phyloP scores from a whole-genome alignment of 2,797 vertebrate species.

The Sebastes matsubarae region DNA sequence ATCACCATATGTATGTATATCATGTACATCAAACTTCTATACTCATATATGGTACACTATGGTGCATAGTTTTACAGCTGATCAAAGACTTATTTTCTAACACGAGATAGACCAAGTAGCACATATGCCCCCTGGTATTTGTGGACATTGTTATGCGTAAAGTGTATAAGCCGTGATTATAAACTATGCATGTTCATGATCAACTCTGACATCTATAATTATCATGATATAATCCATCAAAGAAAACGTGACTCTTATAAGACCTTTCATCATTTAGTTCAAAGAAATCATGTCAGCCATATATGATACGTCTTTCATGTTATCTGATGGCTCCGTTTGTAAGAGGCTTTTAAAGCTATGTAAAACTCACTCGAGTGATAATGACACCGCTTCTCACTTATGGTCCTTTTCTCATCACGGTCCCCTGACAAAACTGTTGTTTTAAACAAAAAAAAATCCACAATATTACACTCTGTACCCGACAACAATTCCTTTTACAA shows the following conservation, averaged over 20 bases:
- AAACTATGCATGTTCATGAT: slow-evolving; percentile 58
- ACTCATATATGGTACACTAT: not conserved
- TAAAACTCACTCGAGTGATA: slow-evolving; percentile 59
- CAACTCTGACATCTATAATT: slow-evolving; percentile 65
- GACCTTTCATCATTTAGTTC: slow-evolving; percentile 75
- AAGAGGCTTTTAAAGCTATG: slow-evolving; percentile 67
- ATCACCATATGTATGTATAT: not conserved
- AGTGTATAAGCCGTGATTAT: slow-evolving; percentile 52
- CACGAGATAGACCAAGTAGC: not conserved
- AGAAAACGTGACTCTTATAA: slow-evolving; percentile 64
- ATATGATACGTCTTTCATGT: slow-evolving; percentile 50
- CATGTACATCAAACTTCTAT: no score
- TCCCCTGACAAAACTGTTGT: slow-evolving; percentile 1
- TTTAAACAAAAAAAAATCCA: slow-evolving; percentile 15
- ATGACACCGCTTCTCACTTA: slow-evolving; percentile 45
- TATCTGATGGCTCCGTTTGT: slow-evolving; percentile 71
- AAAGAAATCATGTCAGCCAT: slow-evolving; percentile 63
- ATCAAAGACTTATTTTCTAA: slow-evolving; percentile 40
- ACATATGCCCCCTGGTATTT: slow-evolving; percentile 23
- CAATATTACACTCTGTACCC: not conserved
- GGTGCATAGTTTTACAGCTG: slow-evolving; percentile 2
- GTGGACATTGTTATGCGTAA: slow-evolving; percentile 34
- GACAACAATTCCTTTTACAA: not conserved
- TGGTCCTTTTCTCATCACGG: slow-evolving; percentile 27
- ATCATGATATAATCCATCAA: slow-evolving; percentile 75